Evolutionary conservation across 2,113 vertebrate species (phyloP).

Genomic region (Stomatorhinus ivindoensis): DNA sequence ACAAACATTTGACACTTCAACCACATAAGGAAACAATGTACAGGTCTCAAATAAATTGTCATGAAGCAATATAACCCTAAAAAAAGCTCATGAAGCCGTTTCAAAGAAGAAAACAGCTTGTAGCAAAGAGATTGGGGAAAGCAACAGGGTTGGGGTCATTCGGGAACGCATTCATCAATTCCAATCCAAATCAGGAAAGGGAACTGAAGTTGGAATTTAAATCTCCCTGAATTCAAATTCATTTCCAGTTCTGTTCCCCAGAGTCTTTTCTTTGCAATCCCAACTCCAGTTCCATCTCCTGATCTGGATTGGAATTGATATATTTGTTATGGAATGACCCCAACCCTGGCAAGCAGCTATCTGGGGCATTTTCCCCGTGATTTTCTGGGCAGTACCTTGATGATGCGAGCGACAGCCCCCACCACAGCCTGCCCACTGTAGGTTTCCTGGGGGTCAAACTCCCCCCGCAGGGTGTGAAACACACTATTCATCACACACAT

Average conservation of each 20-base stretch:
- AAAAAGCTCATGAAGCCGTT: neutral
- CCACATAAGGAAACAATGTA: neutral
- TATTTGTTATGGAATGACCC: no score
- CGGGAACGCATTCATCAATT: no score
- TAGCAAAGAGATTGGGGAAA: neutral
- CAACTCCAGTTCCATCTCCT: no score
- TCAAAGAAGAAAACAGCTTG: neutral
- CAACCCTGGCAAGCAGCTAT: no score
- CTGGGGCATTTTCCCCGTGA: neutral
- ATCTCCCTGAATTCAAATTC: no score
- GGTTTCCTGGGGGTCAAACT: constrained; percentile 76
- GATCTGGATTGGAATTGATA: no score
- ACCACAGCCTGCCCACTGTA: constrained; percentile 77
- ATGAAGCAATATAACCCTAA: neutral
- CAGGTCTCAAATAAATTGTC: neutral
- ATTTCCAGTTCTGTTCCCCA: no score
- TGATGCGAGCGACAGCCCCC: constrained; percentile 72
- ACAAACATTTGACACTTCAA: neutral
- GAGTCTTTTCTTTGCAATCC: no score
- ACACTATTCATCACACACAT: constrained; percentile 95
- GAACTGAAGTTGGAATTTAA: no score
- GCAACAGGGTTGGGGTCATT: neutral
- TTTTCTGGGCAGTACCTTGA: constrained; percentile 70
- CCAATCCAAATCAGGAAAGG: no score
- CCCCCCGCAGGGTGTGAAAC: constrained; percentile 76